These are phyloP conservation scores for Phrynosoma platyrhinos DNA, from an alignment of 2,113 vertebrate genomes.

Conservation along the genomic window DNA sequence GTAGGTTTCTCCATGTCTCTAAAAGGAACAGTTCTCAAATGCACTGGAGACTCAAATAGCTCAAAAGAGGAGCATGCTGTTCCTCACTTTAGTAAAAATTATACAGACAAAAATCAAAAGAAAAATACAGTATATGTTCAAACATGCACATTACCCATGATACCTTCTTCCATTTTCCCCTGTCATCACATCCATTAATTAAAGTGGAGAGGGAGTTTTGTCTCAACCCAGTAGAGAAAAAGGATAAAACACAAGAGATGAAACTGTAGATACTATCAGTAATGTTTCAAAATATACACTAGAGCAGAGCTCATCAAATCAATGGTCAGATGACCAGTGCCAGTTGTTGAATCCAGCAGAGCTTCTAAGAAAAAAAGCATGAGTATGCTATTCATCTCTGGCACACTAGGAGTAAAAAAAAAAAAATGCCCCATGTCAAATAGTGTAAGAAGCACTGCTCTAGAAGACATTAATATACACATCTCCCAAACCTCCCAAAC, in stretches of 20 bases:
- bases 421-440: too few relatives aligned
- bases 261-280: neutral
- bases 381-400: too few relatives aligned
- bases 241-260: conserved; percentile 24
- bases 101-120: conserved; percentile 34
- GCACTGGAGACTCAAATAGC: conserved; percentile 64
- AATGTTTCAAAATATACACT: neutral
- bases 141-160: neutral
- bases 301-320: neutral
- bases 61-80: conserved; percentile 58
- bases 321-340: too few relatives aligned
- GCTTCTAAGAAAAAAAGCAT: too few relatives aligned
- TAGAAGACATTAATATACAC: too few relatives aligned
- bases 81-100: conserved; percentile 63
- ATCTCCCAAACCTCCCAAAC: neutral
- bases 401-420: too few relatives aligned
- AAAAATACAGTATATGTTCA: neutral
- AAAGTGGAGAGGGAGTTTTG: neutral
- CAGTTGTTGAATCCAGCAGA: too few relatives aligned
- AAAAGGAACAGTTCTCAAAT: conserved; percentile 72
- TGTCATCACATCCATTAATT: conserved; percentile 15
- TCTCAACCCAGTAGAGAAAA: conserved; percentile 30
- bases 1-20: conserved; percentile 73
- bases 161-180: conserved; percentile 41
- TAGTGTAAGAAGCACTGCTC: too few relatives aligned